phyloP scores from a whole-genome alignment of 2,113 vertebrate species.

The Dolichallabes microphthalmus region DNA sequence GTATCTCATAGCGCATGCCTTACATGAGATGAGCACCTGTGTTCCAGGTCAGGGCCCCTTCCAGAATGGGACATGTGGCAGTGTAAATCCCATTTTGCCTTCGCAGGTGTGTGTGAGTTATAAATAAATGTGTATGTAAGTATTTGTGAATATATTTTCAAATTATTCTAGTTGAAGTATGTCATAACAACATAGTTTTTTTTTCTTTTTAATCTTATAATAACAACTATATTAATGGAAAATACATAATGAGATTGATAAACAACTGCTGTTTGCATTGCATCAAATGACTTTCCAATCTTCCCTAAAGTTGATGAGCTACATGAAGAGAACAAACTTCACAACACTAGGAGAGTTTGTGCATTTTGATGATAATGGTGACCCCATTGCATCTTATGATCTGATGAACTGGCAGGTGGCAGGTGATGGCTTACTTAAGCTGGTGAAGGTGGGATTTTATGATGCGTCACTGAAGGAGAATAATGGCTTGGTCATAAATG shows the following conservation, averaged over 20 bases:
- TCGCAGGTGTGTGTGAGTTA: constrained; percentile 67
- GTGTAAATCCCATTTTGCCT: constrained; percentile 55
- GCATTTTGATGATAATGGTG: constrained; percentile 70
- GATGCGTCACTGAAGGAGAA: constrained; percentile 61
- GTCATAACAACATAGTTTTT: neutral
- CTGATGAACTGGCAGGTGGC: constrained; percentile 71
- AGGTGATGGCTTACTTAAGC: constrained; percentile 59
- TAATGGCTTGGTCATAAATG: constrained; percentile 62
- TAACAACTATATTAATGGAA: neutral
- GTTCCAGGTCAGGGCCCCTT: constrained; percentile 60
- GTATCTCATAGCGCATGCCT: constrained; percentile 70
- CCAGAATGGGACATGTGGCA: constrained; percentile 62
- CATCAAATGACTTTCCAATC: neutral
- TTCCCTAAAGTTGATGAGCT: constrained; percentile 62
- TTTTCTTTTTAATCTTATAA: neutral
- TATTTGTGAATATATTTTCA: neutral
- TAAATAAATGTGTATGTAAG: constrained; percentile 6
- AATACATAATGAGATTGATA: neutral
- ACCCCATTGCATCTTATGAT: constrained; percentile 73
- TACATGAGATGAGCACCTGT: constrained; percentile 68
- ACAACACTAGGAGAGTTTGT: constrained; percentile 64
- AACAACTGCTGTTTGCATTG: neutral
- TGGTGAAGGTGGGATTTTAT: constrained; percentile 69
- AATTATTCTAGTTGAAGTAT: neutral
- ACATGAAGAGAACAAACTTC: constrained; percentile 67